Evolutionary conservation across 2,797 vertebrate genomes (phyloP).

Genomic region (Pachyuromys duprasi): DNA sequence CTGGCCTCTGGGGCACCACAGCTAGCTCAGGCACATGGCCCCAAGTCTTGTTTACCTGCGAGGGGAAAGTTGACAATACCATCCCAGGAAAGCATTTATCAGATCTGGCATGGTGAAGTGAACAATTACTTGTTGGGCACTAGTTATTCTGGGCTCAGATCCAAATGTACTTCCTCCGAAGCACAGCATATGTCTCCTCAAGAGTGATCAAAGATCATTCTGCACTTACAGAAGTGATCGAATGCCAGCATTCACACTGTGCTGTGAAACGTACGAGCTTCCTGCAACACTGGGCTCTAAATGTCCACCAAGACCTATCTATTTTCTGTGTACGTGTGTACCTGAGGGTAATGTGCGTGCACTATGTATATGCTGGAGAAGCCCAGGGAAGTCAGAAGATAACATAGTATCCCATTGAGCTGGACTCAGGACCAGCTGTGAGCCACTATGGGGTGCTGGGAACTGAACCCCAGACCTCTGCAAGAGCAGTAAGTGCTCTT

Average conservation of each 20-base stretch:
- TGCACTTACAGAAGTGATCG: neutral
- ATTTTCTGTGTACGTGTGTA: neutral
- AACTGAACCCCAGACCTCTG: neutral
- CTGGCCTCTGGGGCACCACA: neutral
- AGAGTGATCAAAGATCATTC: neutral
- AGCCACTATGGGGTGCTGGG: neutral
- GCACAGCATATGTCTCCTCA: neutral
- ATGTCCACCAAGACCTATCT: too few relatives aligned
- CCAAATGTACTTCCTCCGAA: slow-evolving; percentile 42
- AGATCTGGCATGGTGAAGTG: neutral
- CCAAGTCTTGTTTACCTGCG: neutral
- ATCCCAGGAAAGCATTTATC: slow-evolving; percentile 2
- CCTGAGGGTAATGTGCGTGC: too few relatives aligned
- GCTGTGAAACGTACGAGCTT: neutral
- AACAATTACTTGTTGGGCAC: neutral
- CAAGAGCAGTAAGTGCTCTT: neutral
- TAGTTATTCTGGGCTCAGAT: neutral
- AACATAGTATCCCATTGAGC: too few relatives aligned
- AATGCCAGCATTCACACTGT: neutral
- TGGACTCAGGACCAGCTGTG: neutral
- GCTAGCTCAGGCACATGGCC: neutral
- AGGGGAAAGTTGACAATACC: neutral
- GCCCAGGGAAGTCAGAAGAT: neutral
- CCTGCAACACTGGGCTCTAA: neutral
- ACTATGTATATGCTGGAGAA: neutral